These are phyloP conservation scores for Pentalonia nigronervosa DNA, from an alignment of 1,140 invertebrate genomes.

Conservation along the genomic window DNA sequence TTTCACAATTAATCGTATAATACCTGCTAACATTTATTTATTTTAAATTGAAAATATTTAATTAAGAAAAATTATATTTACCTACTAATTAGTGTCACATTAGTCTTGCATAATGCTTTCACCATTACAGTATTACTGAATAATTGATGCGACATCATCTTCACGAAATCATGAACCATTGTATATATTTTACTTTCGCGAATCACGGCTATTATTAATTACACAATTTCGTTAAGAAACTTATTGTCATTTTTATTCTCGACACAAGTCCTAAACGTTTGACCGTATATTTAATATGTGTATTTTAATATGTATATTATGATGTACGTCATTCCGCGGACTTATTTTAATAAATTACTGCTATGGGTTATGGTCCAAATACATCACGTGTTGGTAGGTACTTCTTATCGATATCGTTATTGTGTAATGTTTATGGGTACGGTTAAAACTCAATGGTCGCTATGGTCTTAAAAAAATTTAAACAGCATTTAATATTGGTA, in stretches of 20 bases:
- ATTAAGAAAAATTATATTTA: background rate
- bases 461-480: background rate
- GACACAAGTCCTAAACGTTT: background rate
- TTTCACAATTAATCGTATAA: background rate
- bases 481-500: background rate
- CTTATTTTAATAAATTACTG: background rate
- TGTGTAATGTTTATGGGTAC: background rate
- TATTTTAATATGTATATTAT: background rate
- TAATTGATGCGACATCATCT: conserved; percentile 9
- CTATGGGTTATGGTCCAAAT: background rate
- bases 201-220: conserved; percentile 13
- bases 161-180: background rate
- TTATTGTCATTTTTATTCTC: background rate
- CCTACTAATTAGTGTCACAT: background rate
- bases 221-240: conserved; percentile 6
- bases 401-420: background rate
- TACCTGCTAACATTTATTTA: background rate
- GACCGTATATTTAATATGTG: background rate
- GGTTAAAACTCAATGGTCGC: background rate
- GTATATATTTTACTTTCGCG: background rate
- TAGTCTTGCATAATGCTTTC: conserved; percentile 22
- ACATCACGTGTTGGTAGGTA: background rate
- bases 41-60: background rate
- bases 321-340: background rate
- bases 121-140: background rate